Conservation (phyloP, 2,113 vertebrate species). For the Myotis yumanensis region DNA sequence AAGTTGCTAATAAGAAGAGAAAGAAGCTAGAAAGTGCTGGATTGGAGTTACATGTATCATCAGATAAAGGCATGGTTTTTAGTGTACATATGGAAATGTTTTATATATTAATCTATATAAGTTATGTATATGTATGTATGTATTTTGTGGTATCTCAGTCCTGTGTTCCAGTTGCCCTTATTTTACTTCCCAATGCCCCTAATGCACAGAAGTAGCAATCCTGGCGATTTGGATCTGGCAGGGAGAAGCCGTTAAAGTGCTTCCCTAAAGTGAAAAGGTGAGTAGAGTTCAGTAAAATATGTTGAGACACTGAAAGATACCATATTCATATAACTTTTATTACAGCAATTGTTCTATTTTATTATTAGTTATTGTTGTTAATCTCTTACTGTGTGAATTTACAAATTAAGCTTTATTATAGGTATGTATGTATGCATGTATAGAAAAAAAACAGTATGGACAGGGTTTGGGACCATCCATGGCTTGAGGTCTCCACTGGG, state of each 20-base stretch:
- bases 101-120: not conserved
- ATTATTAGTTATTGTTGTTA: not conserved
- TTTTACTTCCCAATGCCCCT: not conserved
- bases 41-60: not conserved
- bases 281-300: too few species aligned
- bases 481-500: not conserved
- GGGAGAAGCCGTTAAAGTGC: not conserved
- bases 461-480: not conserved
- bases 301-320: not conserved
- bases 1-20: not conserved
- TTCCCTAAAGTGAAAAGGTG: not conserved
- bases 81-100: not conserved
- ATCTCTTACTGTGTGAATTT: not conserved
- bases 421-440: not conserved
- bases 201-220: not conserved
- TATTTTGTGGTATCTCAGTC: not conserved
- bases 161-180: not conserved
- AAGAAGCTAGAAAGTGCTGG: not conserved
- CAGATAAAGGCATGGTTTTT: not conserved
- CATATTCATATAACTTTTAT: not conserved
- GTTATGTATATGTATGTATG: too few species aligned
- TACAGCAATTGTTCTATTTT: not conserved
- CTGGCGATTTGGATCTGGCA: not conserved
- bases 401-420: not conserved
- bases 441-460: not conserved